Evolutionary conservation across 30 jellyfish, hydroid and myxozoan species (phyloP).

Genomic region (Chrysaora quinquecirrha): DNA sequence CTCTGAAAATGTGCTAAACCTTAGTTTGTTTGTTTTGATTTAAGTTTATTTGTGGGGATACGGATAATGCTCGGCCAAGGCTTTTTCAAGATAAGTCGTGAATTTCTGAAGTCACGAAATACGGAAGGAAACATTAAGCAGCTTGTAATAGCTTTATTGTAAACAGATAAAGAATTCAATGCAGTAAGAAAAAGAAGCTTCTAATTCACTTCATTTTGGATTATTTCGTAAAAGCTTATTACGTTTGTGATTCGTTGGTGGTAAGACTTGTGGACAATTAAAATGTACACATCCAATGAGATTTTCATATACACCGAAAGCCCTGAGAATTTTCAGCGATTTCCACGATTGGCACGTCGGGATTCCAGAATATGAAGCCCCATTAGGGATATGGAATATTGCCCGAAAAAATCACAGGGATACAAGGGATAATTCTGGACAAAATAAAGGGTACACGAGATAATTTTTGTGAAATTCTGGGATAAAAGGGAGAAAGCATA

Average conservation of each 20-base stretch:
- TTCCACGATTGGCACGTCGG: too few species aligned
- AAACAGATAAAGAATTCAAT: conserved; percentile 36
- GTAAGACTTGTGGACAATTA: conserved; percentile 6
- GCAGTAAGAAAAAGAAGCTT: not conserved
- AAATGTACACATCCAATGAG: too few species aligned
- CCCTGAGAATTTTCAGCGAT: too few species aligned
- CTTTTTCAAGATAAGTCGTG: conserved; percentile 62
- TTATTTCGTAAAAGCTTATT: not conserved
- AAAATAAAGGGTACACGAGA: too few species aligned
- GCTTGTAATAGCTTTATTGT: conserved; percentile 53
- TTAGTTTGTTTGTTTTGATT: conserved; percentile 6
- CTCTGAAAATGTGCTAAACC: not conserved
- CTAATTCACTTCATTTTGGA: conserved; percentile 3
- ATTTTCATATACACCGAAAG: too few species aligned
- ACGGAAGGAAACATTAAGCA: conserved; percentile 74
- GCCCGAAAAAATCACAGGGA: too few species aligned
- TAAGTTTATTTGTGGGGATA: not conserved
- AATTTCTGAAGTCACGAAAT: conserved; percentile 59
- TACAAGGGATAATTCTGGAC: too few species aligned
- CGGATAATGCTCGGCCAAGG: conserved; percentile 2
- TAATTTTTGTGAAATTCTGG: too few species aligned
- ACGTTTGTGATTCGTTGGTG: not conserved
- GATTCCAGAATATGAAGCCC: too few species aligned
- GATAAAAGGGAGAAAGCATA: too few species aligned
- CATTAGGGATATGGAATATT: too few species aligned